Base-by-base conservation (phyloP, 2,888 invertebrate species). In the Augiades crinisus region DNA sequence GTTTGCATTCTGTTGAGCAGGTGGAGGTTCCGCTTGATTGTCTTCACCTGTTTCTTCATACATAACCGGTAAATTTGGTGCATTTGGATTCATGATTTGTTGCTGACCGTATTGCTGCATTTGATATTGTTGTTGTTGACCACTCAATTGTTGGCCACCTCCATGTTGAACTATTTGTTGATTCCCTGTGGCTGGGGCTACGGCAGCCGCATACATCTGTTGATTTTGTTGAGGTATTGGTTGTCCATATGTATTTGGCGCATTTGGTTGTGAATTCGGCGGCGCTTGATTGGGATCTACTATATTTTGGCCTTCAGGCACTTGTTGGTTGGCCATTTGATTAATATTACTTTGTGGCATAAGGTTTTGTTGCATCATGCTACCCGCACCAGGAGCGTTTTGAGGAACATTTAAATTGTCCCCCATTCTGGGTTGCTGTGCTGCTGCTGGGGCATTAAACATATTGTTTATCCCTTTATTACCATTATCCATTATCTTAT, bases 401-500 rank as follows among this genome's bases (percentile, higher is more conserved):
- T 40, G 41, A 4, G 12, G 12, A 24, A 24, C 14, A 14, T 22
- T 47, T 3, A 10, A 2, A 30, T 1, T 13, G 3, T 27, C 36
- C 47, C 60, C 55, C 21, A 63, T 47, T 17, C 59, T 60, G 16
- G 69, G 65, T 30, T 65, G 63, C 58, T 65, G 62, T 58, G 64
- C 53, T 24, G 56, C 51, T n/a, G n/a, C n/a, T n/a, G n/a, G n/a
- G n/a, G n/a, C n/a, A n/a, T 50, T 56, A 14, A 55, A 24, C 6
- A 49, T 41, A 34, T 55, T 61, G 21, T 60, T 55, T 1, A 54
- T 31, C 21, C 50, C 49, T 45, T 54, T 41, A 21, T 64, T 64
- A 46, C 68, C 72, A 51, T 64, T 68, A n/a, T n/a, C n/a, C 74
- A 86, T 74, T 49, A 84, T 56, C 50, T 78, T 79, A 37, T 78